Evolutionary conservation across 2,888 invertebrate species (phyloP).

Genomic region (Cremastobaeus sp.): DNA sequence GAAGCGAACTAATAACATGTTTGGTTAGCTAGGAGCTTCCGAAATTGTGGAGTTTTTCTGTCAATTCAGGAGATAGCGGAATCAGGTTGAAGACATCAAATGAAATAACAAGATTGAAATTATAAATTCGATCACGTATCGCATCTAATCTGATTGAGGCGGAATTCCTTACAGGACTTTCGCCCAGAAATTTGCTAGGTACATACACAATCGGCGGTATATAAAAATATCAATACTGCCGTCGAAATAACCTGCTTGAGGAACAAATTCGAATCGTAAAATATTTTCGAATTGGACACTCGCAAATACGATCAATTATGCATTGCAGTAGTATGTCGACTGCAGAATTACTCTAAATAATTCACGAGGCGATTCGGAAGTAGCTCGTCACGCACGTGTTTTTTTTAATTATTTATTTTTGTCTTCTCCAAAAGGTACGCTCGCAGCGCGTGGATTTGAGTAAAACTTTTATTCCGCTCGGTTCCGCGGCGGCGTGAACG

Average conservation of each 20-base stretch:
- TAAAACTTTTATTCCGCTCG: too few species aligned
- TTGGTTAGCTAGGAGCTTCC: too few species aligned
- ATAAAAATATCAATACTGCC: constrained; percentile 27
- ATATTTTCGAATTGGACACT: constrained; percentile 24
- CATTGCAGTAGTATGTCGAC: constrained; percentile 9
- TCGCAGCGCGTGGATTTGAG: too few species aligned
- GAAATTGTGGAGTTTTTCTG: neutral
- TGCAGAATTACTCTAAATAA: constrained; percentile 15
- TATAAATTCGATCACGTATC: constrained; percentile 49
- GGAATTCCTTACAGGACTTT: constrained; percentile 32
- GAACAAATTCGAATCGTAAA: constrained; percentile 19
- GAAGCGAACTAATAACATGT: too few species aligned
- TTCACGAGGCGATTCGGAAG: neutral
- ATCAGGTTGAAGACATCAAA: constrained; percentile 32
- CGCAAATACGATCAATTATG: constrained; percentile 24
- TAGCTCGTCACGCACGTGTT: neutral
- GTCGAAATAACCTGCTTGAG: constrained; percentile 3
- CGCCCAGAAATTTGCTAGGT: constrained; percentile 21
- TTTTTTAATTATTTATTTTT: too few species aligned
- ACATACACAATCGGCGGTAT: constrained; percentile 10
- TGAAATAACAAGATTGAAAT: constrained; percentile 33
- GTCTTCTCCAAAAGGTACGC: too few species aligned
- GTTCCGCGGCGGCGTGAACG: too few species aligned
- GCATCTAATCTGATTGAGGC: constrained; percentile 43
- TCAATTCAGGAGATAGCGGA: constrained; percentile 5